These are phyloP conservation scores for Amphimallon solstitiale DNA, from an alignment of 2,888 invertebrate species.

Conservation along the genomic window DNA sequence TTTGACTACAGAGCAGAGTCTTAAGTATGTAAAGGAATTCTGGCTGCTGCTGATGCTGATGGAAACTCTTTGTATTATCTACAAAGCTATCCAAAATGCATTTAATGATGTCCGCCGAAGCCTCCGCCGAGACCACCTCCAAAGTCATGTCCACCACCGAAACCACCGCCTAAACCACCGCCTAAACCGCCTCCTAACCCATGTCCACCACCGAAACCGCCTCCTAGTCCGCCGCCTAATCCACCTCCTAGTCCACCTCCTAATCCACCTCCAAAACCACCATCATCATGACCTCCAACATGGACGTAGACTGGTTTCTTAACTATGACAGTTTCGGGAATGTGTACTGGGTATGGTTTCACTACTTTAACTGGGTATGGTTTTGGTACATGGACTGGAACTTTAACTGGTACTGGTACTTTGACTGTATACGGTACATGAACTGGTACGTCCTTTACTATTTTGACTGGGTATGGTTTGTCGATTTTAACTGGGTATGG, in stretches of 20 bases:
- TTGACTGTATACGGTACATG: constrained; percentile 37
- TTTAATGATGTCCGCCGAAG: constrained; percentile 32
- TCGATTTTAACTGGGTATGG: constrained; percentile 40
- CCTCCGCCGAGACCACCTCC: constrained; percentile 24
- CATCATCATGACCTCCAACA: constrained; percentile 32
- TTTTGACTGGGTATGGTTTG: constrained; percentile 39
- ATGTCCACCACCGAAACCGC: constrained; percentile 8
- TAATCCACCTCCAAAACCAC: constrained; percentile 26
- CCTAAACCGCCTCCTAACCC: constrained; percentile 18
- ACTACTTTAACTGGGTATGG: constrained; percentile 40
- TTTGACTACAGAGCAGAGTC: not conserved
- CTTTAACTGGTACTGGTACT: constrained; percentile 38
- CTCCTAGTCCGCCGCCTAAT: constrained; percentile 14
- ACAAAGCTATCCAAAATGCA: constrained; percentile 30
- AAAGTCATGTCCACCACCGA: constrained; percentile 20
- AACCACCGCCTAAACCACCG: constrained; percentile 31
- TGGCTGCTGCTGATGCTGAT: constrained; percentile 28
- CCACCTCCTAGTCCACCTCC: constrained; percentile 22
- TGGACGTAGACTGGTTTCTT: constrained; percentile 40
- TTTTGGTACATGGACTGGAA: constrained; percentile 36
- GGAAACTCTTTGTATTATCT: constrained; percentile 29
- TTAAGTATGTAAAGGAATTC: constrained; percentile 18
- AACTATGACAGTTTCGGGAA: constrained; percentile 35
- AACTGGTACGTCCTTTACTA: constrained; percentile 35
- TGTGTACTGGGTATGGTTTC: constrained; percentile 36